Conservation (phyloP, 1,140 invertebrate species). For the Psix sp. region DNA sequence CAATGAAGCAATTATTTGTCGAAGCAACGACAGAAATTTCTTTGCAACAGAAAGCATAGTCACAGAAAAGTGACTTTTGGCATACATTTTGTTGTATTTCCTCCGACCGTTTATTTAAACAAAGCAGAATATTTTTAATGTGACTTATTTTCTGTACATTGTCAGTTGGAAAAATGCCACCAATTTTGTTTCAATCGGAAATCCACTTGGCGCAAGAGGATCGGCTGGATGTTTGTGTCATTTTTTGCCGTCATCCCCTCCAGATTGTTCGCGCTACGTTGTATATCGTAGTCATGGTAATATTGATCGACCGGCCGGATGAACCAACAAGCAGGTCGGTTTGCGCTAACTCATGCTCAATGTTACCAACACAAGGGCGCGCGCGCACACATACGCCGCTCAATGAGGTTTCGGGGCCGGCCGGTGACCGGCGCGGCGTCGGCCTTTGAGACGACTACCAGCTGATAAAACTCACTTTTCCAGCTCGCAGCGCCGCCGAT, state of each 20-base stretch:
- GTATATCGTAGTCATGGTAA: constrained; percentile 48
- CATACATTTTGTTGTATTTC: too few relatives aligned
- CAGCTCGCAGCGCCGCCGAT: constrained; percentile 12
- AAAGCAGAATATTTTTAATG: too few relatives aligned
- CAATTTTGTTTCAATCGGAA: too few relatives aligned
- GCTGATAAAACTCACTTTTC: constrained; percentile 51
- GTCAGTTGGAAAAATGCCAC: too few relatives aligned
- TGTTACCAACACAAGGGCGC: constrained; percentile 39
- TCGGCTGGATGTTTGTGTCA: neutral
- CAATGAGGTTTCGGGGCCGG: constrained; percentile 48
- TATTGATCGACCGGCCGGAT: constrained; percentile 42
- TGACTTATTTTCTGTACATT: too few relatives aligned
- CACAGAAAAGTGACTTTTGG: too few relatives aligned
- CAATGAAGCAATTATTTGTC: too few relatives aligned
- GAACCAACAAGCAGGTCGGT: constrained; percentile 35
- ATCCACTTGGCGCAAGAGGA: too few relatives aligned
- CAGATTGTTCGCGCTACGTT: constrained; percentile 40
- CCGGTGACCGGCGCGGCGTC: constrained; percentile 47
- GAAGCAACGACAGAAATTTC: too few relatives aligned
- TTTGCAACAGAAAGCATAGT: too few relatives aligned
- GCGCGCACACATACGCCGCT: constrained; percentile 4
- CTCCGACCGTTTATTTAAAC: too few relatives aligned
- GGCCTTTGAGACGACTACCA: constrained; percentile 38
- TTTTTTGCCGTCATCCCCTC: constrained; percentile 1
- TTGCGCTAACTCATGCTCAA: constrained; percentile 46